Conservation (phyloP, 2,888 invertebrate species). For the Chaetogeoica ovagalla region DNA sequence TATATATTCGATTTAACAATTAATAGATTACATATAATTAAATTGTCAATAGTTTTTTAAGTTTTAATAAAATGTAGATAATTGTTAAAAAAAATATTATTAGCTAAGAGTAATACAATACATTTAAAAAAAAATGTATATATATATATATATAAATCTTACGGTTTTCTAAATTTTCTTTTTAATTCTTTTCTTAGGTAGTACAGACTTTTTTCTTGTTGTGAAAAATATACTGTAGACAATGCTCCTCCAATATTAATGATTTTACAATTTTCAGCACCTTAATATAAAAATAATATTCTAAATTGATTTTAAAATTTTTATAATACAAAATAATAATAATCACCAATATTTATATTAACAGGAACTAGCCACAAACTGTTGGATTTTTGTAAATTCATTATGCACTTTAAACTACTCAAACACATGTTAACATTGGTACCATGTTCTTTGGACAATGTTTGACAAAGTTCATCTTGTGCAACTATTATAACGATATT, state of each 20-base stretch:
- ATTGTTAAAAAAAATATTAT: too few species aligned
- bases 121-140: background rate
- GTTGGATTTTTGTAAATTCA: slow-evolving; percentile 43
- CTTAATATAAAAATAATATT: background rate
- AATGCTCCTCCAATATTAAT: slow-evolving; percentile 35
- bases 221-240: slow-evolving; percentile 38
- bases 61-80: too few species aligned
- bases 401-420: slow-evolving; percentile 38
- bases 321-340: background rate
- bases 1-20: too few species aligned
- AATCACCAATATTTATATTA: slow-evolving; percentile 31
- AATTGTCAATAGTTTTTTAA: too few species aligned
- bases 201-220: slow-evolving; percentile 32
- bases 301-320: background rate
- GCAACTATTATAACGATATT: slow-evolving; percentile 7
- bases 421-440: slow-evolving; percentile 35
- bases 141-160: too few species aligned
- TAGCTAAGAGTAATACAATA: background rate
- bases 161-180: slow-evolving; percentile 33
- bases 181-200: slow-evolving; percentile 43
- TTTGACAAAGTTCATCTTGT: slow-evolving; percentile 22
- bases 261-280: background rate
- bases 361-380: slow-evolving; percentile 45
- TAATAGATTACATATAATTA: too few species aligned
- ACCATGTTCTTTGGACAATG: slow-evolving; percentile 1